phyloP scores from a whole-genome alignment of 2,113 vertebrate species.

The Machaerirhynchus nigripectus region DNA sequence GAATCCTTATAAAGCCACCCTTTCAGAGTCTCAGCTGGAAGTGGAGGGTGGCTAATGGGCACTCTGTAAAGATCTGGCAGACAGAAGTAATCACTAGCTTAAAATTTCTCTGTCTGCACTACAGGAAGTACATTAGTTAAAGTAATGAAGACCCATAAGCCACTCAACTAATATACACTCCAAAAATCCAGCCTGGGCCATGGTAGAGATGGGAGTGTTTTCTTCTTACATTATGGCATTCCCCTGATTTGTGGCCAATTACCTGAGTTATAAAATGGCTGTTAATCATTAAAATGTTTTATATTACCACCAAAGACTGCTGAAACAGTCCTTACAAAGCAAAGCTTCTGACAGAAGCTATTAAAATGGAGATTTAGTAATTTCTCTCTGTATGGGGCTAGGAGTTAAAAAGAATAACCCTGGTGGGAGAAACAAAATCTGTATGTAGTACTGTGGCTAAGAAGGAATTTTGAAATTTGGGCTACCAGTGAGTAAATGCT shows the following conservation, averaged over 20 bases:
- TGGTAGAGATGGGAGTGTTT: slow-evolving; percentile 65
- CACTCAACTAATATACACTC: slow-evolving; percentile 45
- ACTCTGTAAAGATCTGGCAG: slow-evolving; percentile 9
- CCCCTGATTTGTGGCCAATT: slow-evolving; percentile 75
- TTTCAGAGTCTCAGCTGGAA: neutral
- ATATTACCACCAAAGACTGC: slow-evolving; percentile 62
- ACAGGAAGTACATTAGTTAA: slow-evolving; percentile 69
- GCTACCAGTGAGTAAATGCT: slow-evolving; percentile 33
- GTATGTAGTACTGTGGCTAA: slow-evolving; percentile 18
- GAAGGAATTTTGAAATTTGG: neutral
- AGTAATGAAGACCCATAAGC: slow-evolving; percentile 69
- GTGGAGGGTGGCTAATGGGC: neutral
- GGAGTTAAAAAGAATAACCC: slow-evolving; percentile 50
- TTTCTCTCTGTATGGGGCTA: slow-evolving; percentile 40
- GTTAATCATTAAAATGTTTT: slow-evolving; percentile 73
- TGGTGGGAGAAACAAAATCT: slow-evolving; percentile 12
- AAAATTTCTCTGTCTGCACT: slow-evolving; percentile 46
- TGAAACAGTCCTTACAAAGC: slow-evolving; percentile 74
- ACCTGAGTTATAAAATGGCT: slow-evolving; percentile 69
- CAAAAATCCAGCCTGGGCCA: slow-evolving; percentile 44
- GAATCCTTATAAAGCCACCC: neutral
- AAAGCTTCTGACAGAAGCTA: slow-evolving; percentile 69
- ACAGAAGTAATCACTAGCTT: slow-evolving; percentile 57
- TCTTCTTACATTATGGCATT: slow-evolving; percentile 65
- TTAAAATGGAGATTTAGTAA: slow-evolving; percentile 73